phyloP scores from a whole-genome alignment of 2,113 vertebrate genomes.

The Oryzias javanicus region DNA sequence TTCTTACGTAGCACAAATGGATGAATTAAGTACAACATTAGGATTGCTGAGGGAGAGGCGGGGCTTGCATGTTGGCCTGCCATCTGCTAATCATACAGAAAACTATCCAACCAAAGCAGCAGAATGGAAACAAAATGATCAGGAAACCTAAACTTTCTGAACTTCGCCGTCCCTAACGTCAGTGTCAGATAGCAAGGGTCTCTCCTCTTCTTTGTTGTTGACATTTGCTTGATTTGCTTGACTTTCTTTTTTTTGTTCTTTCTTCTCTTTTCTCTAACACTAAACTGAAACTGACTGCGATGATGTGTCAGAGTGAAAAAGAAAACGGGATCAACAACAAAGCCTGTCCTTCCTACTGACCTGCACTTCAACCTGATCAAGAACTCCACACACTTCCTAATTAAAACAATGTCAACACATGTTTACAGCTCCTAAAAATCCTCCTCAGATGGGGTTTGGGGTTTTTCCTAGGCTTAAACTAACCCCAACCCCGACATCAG shows the following conservation, averaged over 20 bases:
- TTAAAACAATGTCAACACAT: not conserved
- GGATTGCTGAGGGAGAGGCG: too few species aligned
- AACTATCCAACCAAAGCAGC: too few species aligned
- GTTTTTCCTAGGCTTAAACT: conserved; percentile 3
- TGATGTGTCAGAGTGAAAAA: too few species aligned
- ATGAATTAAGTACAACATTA: too few species aligned
- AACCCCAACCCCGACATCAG: not conserved
- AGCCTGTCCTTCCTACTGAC: conserved; percentile 10
- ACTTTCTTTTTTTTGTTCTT: not conserved
- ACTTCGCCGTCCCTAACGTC: not conserved
- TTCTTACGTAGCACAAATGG: too few species aligned
- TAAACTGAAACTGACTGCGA: too few species aligned
- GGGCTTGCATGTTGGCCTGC: too few species aligned
- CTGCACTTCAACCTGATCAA: not conserved
- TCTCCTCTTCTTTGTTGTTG: not conserved
- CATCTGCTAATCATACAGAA: too few species aligned
- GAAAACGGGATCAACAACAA: conserved; percentile 14
- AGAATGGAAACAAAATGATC: too few species aligned
- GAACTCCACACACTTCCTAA: not conserved
- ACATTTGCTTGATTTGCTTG: not conserved
- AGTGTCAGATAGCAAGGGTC: not conserved
- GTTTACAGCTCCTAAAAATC: not conserved
- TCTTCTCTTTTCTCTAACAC: conserved; percentile 14
- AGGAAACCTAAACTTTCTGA: too few species aligned
- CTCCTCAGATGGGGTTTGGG: not conserved